A percentile compares a stretch with the other conserved stretches of the same genome.
Conservation (phyloP, 2,888 invertebrate species). For the Cenopis cana region DNA sequence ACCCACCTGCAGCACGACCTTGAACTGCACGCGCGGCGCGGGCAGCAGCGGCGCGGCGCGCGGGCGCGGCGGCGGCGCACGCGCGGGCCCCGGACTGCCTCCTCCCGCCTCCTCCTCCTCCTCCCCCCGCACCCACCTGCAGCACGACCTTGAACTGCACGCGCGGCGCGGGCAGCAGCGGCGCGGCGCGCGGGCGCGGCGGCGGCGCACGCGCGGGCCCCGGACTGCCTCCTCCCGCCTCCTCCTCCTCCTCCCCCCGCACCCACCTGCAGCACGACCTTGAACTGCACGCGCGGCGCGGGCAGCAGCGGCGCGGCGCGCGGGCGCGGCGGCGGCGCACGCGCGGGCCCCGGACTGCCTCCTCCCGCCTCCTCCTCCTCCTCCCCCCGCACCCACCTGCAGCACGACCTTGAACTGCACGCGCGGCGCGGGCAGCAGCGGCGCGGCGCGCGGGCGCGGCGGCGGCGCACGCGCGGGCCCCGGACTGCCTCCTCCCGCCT, state of each 20-base stretch:
- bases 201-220: slow-evolving; percentile 57
- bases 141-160: slow-evolving; percentile 95
- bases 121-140: slow-evolving; percentile 75
- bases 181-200: slow-evolving; percentile 66
- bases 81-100: neutral
- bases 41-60: slow-evolving; percentile 86
- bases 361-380: slow-evolving; percentile 67
- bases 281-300: slow-evolving; percentile 95
- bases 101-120: neutral
- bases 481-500: slow-evolving; percentile 64
- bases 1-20: slow-evolving; percentile 89
- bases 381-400: slow-evolving; percentile 72
- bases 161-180: slow-evolving; percentile 91
- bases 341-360: slow-evolving; percentile 56
- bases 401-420: slow-evolving; percentile 95
- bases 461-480: slow-evolving; percentile 50
- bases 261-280: slow-evolving; percentile 89
- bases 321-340: slow-evolving; percentile 51
- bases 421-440: slow-evolving; percentile 91
- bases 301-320: slow-evolving; percentile 87
- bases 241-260: neutral
- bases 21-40: slow-evolving; percentile 95
- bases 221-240: slow-evolving; percentile 74
- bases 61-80: slow-evolving; percentile 11
- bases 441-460: slow-evolving; percentile 65